Conservation (phyloP, 2,113 vertebrate genomes). For the Ia io region DNA sequence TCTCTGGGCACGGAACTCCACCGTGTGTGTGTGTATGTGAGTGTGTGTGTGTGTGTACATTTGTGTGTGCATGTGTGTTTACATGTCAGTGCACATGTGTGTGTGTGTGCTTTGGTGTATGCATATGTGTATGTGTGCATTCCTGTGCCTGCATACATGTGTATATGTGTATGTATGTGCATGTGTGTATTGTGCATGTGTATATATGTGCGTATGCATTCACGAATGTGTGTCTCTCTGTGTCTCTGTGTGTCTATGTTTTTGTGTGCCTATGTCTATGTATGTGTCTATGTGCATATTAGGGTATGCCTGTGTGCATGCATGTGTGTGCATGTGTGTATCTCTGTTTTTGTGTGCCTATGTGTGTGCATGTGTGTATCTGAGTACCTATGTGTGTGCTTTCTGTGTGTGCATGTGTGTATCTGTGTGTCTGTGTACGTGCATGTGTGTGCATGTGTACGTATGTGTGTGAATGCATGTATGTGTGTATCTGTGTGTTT, state of each 20-base stretch:
- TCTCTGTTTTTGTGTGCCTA: neutral
- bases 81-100: no score
- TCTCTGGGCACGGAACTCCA: neutral
- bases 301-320: no score
- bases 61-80: neutral
- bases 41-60: no score
- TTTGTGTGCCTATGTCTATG: neutral
- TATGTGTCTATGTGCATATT: neutral
- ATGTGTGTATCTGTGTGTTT: accelerated
- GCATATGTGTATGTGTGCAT: accelerated
- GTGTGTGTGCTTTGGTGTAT: no score
- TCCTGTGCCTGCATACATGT: neutral
- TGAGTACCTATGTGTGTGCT: no score
- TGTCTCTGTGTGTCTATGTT: neutral
- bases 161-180: neutral
- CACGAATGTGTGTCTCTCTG: no score
- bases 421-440: accelerated
- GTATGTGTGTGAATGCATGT: accelerated
- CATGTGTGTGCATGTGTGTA: accelerated
- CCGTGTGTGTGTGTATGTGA: no score
- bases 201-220: neutral
- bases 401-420: neutral
- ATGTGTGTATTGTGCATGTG: accelerated
- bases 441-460: accelerated
- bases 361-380: accelerated